phyloP scores from a whole-genome alignment of 2,113 vertebrate genomes.

The Phocoena sinus region DNA sequence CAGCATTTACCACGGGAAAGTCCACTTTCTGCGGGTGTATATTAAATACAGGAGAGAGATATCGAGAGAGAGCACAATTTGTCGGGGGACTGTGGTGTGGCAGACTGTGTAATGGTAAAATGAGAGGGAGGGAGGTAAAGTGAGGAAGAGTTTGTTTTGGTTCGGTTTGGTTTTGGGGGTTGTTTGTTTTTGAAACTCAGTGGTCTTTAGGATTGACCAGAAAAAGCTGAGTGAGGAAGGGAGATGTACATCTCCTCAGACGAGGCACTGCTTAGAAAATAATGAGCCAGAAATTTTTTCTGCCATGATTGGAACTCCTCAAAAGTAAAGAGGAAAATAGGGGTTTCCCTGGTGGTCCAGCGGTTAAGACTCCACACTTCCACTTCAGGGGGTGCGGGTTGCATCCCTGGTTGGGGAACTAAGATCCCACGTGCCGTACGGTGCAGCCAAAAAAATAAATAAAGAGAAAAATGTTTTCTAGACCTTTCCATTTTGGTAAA shows the following conservation, averaged over 20 bases:
- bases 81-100: no score
- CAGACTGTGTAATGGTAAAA: neutral
- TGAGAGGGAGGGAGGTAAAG: neutral
- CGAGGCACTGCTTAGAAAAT: neutral
- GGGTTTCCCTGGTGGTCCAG: no score
- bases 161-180: neutral
- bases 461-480: neutral
- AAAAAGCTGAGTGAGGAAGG: neutral
- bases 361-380: no score
- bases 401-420: no score
- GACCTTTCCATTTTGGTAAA: neutral
- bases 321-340: neutral
- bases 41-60: neutral
- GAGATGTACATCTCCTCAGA: neutral
- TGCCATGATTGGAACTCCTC: neutral
- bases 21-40: neutral
- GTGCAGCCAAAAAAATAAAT: no score
- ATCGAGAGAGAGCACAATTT: neutral
- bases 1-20: neutral
- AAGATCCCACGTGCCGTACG: no score
- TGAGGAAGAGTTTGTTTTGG: neutral
- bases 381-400: no score
- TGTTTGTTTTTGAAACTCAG: neutral
- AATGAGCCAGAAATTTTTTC: neutral
- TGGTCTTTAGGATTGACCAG: neutral